phyloP scores from a whole-genome alignment of 1,140 invertebrate genomes.

The Sipha flava region DNA sequence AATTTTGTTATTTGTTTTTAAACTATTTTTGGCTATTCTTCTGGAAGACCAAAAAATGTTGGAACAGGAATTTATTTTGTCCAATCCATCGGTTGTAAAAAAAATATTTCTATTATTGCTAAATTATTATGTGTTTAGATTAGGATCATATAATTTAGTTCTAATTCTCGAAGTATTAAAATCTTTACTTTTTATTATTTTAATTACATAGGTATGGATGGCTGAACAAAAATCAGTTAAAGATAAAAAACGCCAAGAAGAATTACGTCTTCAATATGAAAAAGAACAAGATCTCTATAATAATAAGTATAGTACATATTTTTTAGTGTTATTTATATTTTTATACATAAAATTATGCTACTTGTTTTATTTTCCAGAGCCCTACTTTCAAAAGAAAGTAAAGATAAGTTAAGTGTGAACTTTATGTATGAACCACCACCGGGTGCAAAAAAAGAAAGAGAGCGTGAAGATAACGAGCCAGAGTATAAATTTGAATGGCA shows the following conservation, averaged over 20 bases:
- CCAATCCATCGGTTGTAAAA: no score
- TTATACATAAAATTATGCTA: slow-evolving; percentile 3
- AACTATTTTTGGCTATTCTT: no score
- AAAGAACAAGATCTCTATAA: slow-evolving; percentile 98
- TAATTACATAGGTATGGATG: slow-evolving; percentile 85
- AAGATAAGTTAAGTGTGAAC: slow-evolving; percentile 96
- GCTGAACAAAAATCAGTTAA: slow-evolving; percentile 95
- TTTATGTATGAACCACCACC: slow-evolving; percentile 99
- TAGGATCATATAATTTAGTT: no score
- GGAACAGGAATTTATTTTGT: no score
- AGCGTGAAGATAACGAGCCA: slow-evolving; percentile 80
- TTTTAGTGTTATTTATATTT: background rate
- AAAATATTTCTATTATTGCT: no score
- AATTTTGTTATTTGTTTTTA: no score
- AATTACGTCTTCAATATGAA: slow-evolving; percentile 91
- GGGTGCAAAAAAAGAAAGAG: slow-evolving; percentile 80
- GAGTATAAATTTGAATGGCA: slow-evolving; percentile 99
- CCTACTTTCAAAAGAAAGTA: slow-evolving; percentile 93
- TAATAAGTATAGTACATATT: slow-evolving; percentile 66
- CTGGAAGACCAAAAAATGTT: no score
- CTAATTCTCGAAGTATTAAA: no score
- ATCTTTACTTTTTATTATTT: background rate
- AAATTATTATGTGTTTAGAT: no score
- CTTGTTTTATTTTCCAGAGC: slow-evolving; percentile 55
- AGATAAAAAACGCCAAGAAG: slow-evolving; percentile 97